phyloP scores from a whole-genome alignment of 2,113 vertebrate species.

The Anoplopoma fimbria region DNA sequence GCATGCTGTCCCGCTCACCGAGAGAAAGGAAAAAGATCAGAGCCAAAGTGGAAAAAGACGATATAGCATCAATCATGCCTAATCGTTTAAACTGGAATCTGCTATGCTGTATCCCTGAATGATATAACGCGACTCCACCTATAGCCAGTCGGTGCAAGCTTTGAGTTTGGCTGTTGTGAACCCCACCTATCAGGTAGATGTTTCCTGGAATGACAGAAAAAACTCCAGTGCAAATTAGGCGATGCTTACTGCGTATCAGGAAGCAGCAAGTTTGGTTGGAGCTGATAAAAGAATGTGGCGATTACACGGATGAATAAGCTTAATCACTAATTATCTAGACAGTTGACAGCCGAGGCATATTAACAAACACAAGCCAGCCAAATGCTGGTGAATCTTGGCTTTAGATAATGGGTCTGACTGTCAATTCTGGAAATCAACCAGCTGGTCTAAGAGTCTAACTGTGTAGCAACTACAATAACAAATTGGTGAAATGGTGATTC shows the following conservation, averaged over 20 bases:
- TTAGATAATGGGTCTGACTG: background rate
- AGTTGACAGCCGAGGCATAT: background rate
- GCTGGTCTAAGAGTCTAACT: conserved; percentile 1
- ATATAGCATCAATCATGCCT: conserved; percentile 65
- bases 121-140: conserved; percentile 17
- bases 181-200: background rate
- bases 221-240: background rate
- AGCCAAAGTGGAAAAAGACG: conserved; percentile 49
- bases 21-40: conserved; percentile 42
- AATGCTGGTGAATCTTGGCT: background rate
- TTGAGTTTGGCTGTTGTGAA: conserved; percentile 13
- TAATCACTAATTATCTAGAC: conserved; percentile 12
- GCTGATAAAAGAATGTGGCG: background rate
- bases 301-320: background rate
- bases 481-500: background rate
- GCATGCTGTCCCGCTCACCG: conserved; percentile 40
- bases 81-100: conserved; percentile 58
- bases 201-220: background rate
- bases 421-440: conserved; percentile 20
- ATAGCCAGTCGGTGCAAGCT: conserved; percentile 46
- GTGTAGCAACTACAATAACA: background rate
- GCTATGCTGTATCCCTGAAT: background rate
- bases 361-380: background rate
- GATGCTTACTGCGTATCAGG: background rate
- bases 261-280: background rate